Percentiles rank a stretch among this genome's conserved stretches.
Evolutionary conservation across 2,113 vertebrate genomes (phyloP).

Genomic region (Perca schrenkii): DNA sequence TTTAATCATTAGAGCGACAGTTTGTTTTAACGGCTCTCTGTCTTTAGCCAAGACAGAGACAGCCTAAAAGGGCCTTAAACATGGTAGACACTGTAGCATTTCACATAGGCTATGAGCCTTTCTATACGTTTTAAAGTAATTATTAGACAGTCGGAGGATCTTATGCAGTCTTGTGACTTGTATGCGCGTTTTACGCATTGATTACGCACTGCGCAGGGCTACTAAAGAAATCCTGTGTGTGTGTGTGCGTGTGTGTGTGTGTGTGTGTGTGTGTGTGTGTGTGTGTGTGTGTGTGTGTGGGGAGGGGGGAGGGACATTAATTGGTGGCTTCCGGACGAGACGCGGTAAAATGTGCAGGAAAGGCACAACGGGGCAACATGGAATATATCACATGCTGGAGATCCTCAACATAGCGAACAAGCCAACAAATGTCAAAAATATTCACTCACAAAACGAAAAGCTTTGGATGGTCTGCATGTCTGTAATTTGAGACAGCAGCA

Average conservation of each 20-base stretch:
- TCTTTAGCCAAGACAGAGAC: not conserved
- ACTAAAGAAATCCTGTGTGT: not conserved
- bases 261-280: conserved; percentile 2
- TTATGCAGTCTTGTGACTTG: not conserved
- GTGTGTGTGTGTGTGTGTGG: no score
- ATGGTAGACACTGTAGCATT: not conserved
- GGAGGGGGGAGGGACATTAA: conserved; percentile 51
- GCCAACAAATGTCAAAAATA: not conserved
- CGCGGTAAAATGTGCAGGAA: conserved; percentile 48
- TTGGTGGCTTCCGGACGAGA: conserved; percentile 72
- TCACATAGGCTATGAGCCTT: no score
- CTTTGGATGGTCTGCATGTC: not conserved
- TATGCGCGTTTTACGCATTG: conserved; percentile 25
- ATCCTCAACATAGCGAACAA: not conserved
- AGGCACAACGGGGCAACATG: conserved; percentile 7
- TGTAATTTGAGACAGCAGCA: not conserved
- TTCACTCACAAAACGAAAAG: not conserved
- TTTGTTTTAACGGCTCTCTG: no score
- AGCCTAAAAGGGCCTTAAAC: not conserved
- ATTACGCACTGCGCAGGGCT: conserved; percentile 26
- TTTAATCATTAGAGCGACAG: not conserved
- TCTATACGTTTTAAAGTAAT: not conserved
- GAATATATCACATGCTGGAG: conserved; percentile 3
- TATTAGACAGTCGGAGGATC: not conserved
- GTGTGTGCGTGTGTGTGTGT: not conserved